Percentiles rank a stretch among this genome's conserved stretches.
These are phyloP conservation scores for Darevskia mixta DNA, from an alignment of 2,797 vertebrate genomes.

Conservation along the genomic window DNA sequence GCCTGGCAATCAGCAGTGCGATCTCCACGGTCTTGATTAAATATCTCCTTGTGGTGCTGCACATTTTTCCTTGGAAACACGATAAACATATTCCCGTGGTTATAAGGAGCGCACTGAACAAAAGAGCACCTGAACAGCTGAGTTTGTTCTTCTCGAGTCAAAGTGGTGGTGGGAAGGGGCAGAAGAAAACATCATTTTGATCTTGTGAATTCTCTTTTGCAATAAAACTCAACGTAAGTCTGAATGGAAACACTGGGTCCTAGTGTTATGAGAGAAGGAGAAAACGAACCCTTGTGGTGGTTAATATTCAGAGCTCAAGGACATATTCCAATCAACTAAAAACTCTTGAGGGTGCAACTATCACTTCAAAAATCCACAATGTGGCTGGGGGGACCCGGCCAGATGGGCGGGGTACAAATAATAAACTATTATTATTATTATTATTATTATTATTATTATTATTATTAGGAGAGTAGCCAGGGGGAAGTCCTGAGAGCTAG, in stretches of 20 bases:
- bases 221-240: constrained; percentile 1
- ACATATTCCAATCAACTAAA: too few relatives aligned
- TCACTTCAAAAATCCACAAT: too few relatives aligned
- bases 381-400: too few relatives aligned
- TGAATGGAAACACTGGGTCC: constrained; percentile 35
- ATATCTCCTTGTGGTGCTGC: constrained; percentile 42
- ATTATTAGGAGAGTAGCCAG: too few relatives aligned
- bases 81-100: constrained; percentile 60
- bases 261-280: too few relatives aligned
- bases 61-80: constrained; percentile 55
- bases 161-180: constrained; percentile 39
- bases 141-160: constrained; percentile 47
- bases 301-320: background rate
- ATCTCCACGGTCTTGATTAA: constrained; percentile 60
- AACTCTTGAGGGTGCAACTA: too few relatives aligned
- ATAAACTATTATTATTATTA: too few relatives aligned
- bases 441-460: too few relatives aligned
- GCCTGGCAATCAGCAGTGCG: constrained; percentile 55
- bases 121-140: constrained; percentile 58
- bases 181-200: constrained; percentile 55
- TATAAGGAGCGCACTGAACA: constrained; percentile 40
- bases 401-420: too few relatives aligned
- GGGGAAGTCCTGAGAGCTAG: too few relatives aligned
- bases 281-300: too few relatives aligned
- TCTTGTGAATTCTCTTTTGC: constrained; percentile 51